Evolutionary conservation across 30 jellyfish, hydroid and myxozoan genomes (phyloP), one percentile per base, ranked within the genome.

Genomic region (Hydra vulgaris): DNA sequence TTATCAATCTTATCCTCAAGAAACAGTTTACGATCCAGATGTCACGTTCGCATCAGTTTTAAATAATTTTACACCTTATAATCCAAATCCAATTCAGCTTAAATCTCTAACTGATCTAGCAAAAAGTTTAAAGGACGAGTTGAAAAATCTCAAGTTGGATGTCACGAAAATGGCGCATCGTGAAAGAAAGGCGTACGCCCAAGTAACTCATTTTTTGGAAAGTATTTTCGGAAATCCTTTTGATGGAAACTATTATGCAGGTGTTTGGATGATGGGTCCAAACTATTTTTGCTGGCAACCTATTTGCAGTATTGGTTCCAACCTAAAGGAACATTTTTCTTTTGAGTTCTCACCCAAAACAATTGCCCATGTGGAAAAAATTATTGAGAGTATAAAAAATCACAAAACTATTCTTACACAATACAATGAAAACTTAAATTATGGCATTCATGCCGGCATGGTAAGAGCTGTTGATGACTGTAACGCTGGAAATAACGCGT

Each of bases 181-280:
- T 22, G 96, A 91, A 67, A 25, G 85, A 25, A 91, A 87, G 76
- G 98, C 98, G 19, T 78, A 74, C 0, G 98, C 98, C 23, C 98
- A 89, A 85, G 86, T 89, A 53, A 81, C 86, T 67, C 98, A 91
- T 76, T 91, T 86, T 79, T 72, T 91, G 17, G 85, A 86, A 24
- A 86, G 93, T 71, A 91, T 82, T 76, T 91, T 91, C 27, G 98
- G 96, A 25, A 66, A 88, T 7, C 98, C 98, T 20, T 91, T 76
- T 54, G 95, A 87, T 71, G 96, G 87, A 77, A 86, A 91, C 76
- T 91, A 91, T 67, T 91, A 91, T 71, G 92, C 96, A 16, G 98
- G 98, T 25, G 96, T 81, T 21, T 91, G 98, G 98, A 91, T 91
- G 98, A 79, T 91, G 96, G 98, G 98, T 17, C 98, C 98, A 21